Evolutionary conservation across 1,140 invertebrate genomes (phyloP).

Genomic region (Periplaneta americana): DNA sequence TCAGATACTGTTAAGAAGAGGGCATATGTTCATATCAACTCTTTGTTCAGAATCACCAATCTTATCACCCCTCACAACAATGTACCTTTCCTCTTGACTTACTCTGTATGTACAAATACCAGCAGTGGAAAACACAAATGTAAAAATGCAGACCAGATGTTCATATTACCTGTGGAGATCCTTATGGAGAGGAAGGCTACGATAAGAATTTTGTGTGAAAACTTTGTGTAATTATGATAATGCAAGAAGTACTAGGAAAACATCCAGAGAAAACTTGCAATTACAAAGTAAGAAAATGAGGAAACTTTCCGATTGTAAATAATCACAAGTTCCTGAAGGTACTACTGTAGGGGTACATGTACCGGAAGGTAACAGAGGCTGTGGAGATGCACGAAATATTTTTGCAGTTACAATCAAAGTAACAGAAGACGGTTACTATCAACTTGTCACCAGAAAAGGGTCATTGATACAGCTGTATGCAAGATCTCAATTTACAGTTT

Average conservation of each 20-base stretch:
- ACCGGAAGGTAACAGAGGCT: neutral
- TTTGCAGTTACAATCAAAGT: neutral
- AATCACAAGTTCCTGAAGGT: neutral
- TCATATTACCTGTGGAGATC: neutral
- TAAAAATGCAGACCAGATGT: neutral
- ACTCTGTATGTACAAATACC: no score
- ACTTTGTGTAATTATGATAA: neutral
- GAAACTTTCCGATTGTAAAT: neutral
- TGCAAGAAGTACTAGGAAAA: neutral
- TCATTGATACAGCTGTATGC: neutral
- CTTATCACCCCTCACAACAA: no score
- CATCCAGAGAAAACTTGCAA: neutral
- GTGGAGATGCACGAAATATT: neutral
- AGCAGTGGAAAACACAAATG: neutral
- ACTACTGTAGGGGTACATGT: neutral
- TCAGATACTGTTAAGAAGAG: no score
- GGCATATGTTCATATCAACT: no score
- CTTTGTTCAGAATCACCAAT: no score
- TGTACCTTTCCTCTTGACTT: no score
- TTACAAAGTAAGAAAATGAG: neutral
- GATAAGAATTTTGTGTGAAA: neutral
- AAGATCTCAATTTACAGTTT: slow-evolving; percentile 1
- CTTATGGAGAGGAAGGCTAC: neutral
- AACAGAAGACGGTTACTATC: neutral
- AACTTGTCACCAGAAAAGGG: neutral